Conservation (phyloP, 2,888 invertebrate genomes). For the Diaprepes abbreviatus region DNA sequence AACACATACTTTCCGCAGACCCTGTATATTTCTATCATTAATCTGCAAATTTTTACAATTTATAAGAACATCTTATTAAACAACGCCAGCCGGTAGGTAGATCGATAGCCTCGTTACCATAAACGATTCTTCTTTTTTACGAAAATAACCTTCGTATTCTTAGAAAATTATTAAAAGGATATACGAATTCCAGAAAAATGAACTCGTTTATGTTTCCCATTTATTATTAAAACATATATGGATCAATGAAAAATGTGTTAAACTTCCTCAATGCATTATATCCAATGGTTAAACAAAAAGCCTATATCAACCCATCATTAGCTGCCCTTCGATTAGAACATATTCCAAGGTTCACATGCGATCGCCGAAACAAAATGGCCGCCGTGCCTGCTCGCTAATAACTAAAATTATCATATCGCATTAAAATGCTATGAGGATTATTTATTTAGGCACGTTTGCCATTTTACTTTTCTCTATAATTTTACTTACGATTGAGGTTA, state of each 20-base stretch:
- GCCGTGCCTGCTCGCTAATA: conserved; percentile 59
- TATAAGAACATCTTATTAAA: too few species aligned
- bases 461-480: conserved; percentile 57
- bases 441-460: conserved; percentile 61
- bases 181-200: neutral
- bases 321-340: conserved; percentile 31
- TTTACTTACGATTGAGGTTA: conserved; percentile 42
- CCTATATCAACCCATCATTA: conserved; percentile 23
- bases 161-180: too few species aligned
- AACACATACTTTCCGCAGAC: too few species aligned
- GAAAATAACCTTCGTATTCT: too few species aligned
- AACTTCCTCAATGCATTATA: conserved; percentile 33
- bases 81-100: too few species aligned
- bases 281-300: conserved; percentile 39
- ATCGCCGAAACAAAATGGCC: conserved; percentile 59
- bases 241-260: conserved; percentile 37
- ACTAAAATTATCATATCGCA: conserved; percentile 62
- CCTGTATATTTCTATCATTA: too few species aligned
- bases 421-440: conserved; percentile 60
- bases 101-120: too few species aligned
- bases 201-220: neutral
- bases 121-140: too few species aligned
- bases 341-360: conserved; percentile 41
- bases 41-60: too few species aligned
- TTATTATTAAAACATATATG: neutral